Evolutionary conservation across 2,113 vertebrate species (phyloP), one percentile per base, ranked within the genome.

Genomic region (Lampris megalopsis): DNA sequence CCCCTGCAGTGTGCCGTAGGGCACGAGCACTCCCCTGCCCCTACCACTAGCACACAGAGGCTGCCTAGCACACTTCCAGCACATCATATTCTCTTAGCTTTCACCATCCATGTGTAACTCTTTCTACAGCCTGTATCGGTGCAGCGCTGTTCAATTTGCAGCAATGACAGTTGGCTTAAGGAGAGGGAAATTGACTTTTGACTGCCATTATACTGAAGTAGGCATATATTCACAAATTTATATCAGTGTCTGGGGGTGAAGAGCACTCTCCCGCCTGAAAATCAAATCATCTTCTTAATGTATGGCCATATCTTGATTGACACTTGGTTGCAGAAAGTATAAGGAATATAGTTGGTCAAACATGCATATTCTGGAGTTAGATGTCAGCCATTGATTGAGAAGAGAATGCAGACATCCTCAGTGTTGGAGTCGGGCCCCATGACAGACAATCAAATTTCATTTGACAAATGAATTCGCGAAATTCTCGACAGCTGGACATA

Each of bases 1-100:
- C 92, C 93, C 92, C 93, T 88, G 92, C 87, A 90, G 93, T 92
- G 90, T 94, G 91, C 92, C 84, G 86, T 85, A 86, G 91, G 93
- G 92, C 94, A 92, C 74, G 36, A 88, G 83, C 71, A 77, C 87
- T 92, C 87, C 53, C 86, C 83, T 80, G 88, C 73, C 88, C 72
- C 49, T 69, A 66, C 80, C 11, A 71, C 81, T 86, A 84, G 88
- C 88, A 83, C 77, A 82, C 80, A 80, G 75, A 79, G 77, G 80
- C 83, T 37, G 68, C 75, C 79, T 82, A 64, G 43, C 74, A 74
- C 81, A 45, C 59, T 48, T 75, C 67, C 75, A 62, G 60, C 68
- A 74, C 79, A 62, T 50, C 35, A 36, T 66, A 76, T 81, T 77
- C 66, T 75, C 64, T 57, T 68, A 52, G 50, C 68, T 63, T 47